Evolutionary conservation across 2,888 invertebrate genomes (phyloP), one percentile per base, ranked within the genome.

Genomic region (Isoperla grammatica): DNA sequence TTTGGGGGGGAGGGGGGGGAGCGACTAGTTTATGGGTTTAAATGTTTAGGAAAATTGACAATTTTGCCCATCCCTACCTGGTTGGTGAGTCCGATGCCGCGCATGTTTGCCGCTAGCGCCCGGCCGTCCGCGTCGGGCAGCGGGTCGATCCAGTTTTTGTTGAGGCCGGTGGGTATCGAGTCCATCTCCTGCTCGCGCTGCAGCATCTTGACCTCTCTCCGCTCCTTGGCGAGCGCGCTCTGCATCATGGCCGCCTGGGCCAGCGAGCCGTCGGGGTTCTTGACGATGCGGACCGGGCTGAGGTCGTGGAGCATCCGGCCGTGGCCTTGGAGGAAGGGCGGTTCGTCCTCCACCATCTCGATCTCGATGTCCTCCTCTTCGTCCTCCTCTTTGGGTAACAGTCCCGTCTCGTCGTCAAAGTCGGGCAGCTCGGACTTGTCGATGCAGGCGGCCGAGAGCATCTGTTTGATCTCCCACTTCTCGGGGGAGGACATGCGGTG

Each of bases 161-260:
- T 93, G 0, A 91, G 77, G 5, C 85, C 88, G 1, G 90, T 86
- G 0, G 90, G 90, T 13, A 87, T 75, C 0, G 88, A 85, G 71
- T 94, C 93, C 80, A 91, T 88, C 75, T 96, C 95, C 66, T 91
- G 87, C 71, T 96, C 95, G 22, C 96, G 76, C 68, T 94, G 94
- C n/a, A 92, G 75, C 92, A 95, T 94, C 76, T 99, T 98, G 69
- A 91, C 86, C 73, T 99, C 99, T 46, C 98, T 78, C 56, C 99
- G 80, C 73, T 99, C 99, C 71, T 99, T 99, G 0, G 98, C 92
- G 45, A 99, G 74, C 0, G 99, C 99, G 11, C 92, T 93, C 74
- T 99, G 99, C 96, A 96, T 99, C 94, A 99, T 96, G 0, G 99
- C 99, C 0, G 99, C 96, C 74, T 99, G 99, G 0, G 98, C 98